phyloP scores from a whole-genome alignment of 1,140 invertebrate genomes.

The Apis laboriosa region DNA sequence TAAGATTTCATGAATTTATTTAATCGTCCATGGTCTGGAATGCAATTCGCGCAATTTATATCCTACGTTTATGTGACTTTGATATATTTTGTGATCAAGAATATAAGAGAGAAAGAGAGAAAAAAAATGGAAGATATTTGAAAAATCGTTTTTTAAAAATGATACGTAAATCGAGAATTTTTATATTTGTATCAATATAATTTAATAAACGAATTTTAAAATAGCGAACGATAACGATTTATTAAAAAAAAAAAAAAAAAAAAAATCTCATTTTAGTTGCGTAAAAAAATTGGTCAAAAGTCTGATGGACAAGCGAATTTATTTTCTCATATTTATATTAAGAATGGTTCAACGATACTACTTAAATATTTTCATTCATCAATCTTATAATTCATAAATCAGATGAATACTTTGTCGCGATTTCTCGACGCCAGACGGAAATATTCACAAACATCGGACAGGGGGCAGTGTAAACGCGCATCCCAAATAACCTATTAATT shows the following conservation, averaged over 20 bases:
- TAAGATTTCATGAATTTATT: constrained; percentile 34
- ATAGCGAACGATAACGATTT: neutral
- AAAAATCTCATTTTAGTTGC: too few relatives aligned
- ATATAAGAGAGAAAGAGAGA: too few relatives aligned
- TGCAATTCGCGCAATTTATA: neutral
- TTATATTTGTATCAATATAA: too few relatives aligned
- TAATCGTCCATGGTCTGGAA: neutral
- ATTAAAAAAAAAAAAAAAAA: too few relatives aligned
- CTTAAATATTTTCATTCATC: neutral
- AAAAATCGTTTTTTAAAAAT: too few relatives aligned
- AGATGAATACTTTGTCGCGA: neutral
- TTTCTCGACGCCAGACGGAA: neutral
- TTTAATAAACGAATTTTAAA: neutral
- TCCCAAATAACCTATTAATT: constrained; percentile 44
- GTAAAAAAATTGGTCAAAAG: too few relatives aligned
- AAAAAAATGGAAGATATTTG: too few relatives aligned
- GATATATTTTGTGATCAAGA: neutral
- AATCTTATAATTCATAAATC: neutral
- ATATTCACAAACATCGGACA: constrained; percentile 13
- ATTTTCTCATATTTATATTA: too few relatives aligned
- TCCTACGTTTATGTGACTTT: neutral
- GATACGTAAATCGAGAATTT: too few relatives aligned
- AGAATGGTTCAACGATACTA: too few relatives aligned
- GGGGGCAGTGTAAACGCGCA: neutral
- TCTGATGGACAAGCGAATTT: too few relatives aligned